Conservation (phyloP, 2,113 vertebrate genomes). For the Formicarius rufipectus region DNA sequence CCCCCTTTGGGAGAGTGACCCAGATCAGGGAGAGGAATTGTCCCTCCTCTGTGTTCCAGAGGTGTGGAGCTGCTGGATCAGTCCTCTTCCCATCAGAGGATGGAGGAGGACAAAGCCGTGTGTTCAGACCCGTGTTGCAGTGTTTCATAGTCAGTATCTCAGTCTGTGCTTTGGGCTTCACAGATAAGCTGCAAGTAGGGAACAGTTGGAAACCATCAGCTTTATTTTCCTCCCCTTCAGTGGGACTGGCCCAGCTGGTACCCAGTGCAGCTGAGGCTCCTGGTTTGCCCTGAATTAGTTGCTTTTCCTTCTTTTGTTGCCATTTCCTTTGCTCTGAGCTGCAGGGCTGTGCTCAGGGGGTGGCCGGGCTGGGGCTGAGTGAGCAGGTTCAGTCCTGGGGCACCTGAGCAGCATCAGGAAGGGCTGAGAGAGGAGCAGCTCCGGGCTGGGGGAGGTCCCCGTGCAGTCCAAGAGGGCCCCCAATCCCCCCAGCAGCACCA, state of each 20-base stretch:
- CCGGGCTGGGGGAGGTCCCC: neutral
- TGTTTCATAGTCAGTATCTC: neutral
- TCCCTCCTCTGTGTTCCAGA: neutral
- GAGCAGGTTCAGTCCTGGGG: neutral
- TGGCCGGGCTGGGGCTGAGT: neutral
- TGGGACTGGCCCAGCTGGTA: neutral
- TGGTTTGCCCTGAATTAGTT: neutral
- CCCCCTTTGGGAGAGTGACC: neutral
- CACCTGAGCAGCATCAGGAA: neutral
- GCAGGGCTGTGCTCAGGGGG: neutral
- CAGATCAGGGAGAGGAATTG: neutral
- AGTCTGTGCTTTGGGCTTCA: neutral
- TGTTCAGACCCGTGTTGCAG: neutral
- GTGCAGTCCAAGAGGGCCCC: neutral
- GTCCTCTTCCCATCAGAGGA: neutral
- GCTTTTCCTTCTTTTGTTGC: neutral
- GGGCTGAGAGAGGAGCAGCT: neutral
- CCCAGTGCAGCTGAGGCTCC: neutral
- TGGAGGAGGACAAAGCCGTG: neutral
- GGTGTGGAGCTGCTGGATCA: neutral
- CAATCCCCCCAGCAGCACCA: accelerated
- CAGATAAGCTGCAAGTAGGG: neutral
- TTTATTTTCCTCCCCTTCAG: neutral
- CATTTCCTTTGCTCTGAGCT: neutral
- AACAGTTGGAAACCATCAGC: neutral